These are phyloP conservation scores for Andinoacara biseriatus DNA, from an alignment of 2,113 vertebrate species.

Conservation along the genomic window DNA sequence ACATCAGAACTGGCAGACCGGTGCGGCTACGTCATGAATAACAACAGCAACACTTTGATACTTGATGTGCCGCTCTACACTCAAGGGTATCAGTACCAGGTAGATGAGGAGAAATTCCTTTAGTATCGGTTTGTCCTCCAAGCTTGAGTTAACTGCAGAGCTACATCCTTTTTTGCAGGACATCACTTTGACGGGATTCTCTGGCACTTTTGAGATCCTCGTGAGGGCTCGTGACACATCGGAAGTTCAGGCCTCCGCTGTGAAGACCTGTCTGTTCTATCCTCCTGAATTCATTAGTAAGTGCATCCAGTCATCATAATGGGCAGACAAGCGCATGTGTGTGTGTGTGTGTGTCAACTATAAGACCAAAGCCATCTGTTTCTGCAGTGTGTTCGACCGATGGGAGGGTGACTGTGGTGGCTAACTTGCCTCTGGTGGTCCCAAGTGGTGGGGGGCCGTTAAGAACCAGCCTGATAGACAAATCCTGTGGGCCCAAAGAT, in stretches of 20 bases:
- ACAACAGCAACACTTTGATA: slow-evolving; percentile 49
- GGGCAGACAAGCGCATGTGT: no score
- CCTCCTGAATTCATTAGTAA: slow-evolving; percentile 66
- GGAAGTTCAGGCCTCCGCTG: background rate
- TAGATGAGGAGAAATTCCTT: rapidly evolving
- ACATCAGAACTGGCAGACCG: slow-evolving; percentile 60
- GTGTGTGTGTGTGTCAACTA: no score
- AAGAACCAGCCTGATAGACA: slow-evolving; percentile 53
- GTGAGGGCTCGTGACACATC: slow-evolving; percentile 18
- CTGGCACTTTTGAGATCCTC: slow-evolving; percentile 60
- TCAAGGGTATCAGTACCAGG: slow-evolving; percentile 62
- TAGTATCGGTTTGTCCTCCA: background rate
- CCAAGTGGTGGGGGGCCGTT: slow-evolving; percentile 26
- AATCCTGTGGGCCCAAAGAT: slow-evolving; percentile 67
- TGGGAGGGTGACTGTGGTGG: slow-evolving; percentile 72
- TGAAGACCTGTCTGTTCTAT: slow-evolving; percentile 61
- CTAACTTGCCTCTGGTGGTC: slow-evolving; percentile 52
- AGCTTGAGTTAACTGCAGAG: background rate
- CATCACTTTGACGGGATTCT: slow-evolving; percentile 52
- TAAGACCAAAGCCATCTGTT: no score
- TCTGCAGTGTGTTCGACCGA: slow-evolving; percentile 76
- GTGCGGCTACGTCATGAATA: slow-evolving; percentile 65
- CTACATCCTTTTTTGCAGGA: slow-evolving; percentile 27
- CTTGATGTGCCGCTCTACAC: slow-evolving; percentile 70
- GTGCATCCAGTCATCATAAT: background rate